Evolutionary conservation across 1,140 invertebrate genomes (phyloP).

Genomic region (Lepidostoma basale): DNA sequence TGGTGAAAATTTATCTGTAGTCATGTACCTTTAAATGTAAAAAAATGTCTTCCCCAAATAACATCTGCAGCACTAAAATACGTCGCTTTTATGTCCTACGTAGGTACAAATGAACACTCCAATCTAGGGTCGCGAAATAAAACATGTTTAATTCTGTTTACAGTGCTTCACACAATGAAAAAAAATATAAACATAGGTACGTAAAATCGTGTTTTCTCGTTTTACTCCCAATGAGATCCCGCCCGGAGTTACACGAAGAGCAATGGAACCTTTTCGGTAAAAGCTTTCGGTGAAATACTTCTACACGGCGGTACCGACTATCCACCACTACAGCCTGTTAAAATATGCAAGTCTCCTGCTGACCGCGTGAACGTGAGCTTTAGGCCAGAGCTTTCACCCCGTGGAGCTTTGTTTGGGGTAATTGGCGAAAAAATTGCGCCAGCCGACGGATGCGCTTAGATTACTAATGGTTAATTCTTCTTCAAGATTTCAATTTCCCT

Average conservation of each 20-base stretch:
- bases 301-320: not conserved
- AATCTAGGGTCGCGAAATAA: not conserved
- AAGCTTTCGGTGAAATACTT: not conserved
- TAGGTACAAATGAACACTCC: not conserved
- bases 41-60: no score
- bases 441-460: not conserved
- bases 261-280: not conserved
- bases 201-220: not conserved
- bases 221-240: not conserved
- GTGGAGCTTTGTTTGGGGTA: slow-evolving; percentile 14
- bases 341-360: slow-evolving; percentile 27
- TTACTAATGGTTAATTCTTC: slow-evolving; percentile 10
- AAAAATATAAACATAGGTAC: slow-evolving; percentile 4
- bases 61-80: no score
- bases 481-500: no score
- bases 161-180: not conserved
- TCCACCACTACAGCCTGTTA: slow-evolving; percentile 5
- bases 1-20: no score
- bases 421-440: slow-evolving; percentile 18
- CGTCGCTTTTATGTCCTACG: no score
- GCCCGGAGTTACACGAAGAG: not conserved
- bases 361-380: slow-evolving; percentile 23
- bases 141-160: slow-evolving; percentile 16
- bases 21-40: no score
- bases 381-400: slow-evolving; percentile 2